Percentiles rank a stretch among this genome's conserved stretches.
phyloP scores from a whole-genome alignment of 2,888 invertebrate genomes.

The Willowsia nigromaculata region DNA sequence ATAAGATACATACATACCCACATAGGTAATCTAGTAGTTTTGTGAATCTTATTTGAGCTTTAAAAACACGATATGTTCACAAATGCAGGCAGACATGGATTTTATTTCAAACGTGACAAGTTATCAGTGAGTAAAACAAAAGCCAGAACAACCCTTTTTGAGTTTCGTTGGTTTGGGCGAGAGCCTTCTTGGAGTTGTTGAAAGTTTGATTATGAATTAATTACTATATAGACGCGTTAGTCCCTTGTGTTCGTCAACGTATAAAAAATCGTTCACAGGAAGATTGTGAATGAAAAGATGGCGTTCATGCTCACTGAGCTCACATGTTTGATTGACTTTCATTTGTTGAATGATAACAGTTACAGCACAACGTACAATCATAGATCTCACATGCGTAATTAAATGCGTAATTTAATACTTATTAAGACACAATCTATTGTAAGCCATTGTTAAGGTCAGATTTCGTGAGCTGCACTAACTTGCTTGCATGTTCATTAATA shows the following conservation, averaged over 20 bases:
- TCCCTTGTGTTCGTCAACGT: conserved; percentile 15
- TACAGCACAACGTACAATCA: no score
- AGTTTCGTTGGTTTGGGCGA: no score
- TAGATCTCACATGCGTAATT: no score
- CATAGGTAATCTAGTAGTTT: no score
- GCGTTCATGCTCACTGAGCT: conserved; percentile 44
- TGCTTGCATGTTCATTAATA: no score
- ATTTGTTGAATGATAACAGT: neutral
- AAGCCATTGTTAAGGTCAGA: neutral
- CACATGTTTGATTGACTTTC: conserved; percentile 31
- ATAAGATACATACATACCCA: neutral
- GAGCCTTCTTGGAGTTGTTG: neutral
- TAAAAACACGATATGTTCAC: neutral
- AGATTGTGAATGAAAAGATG: no score
- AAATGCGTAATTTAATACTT: no score
- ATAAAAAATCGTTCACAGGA: neutral
- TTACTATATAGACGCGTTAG: neutral
- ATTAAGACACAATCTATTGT: no score
- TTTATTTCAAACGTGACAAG: conserved; percentile 41
- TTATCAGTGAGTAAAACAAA: neutral
- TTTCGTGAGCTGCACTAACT: neutral
- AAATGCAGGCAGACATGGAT: neutral
- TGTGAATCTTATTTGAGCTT: no score
- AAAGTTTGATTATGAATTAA: neutral
- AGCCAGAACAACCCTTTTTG: no score